Percentiles rank a stretch among this genome's conserved stretches.
phyloP scores from a whole-genome alignment of 2,113 vertebrate species.

The Pleuronectes platessa region DNA sequence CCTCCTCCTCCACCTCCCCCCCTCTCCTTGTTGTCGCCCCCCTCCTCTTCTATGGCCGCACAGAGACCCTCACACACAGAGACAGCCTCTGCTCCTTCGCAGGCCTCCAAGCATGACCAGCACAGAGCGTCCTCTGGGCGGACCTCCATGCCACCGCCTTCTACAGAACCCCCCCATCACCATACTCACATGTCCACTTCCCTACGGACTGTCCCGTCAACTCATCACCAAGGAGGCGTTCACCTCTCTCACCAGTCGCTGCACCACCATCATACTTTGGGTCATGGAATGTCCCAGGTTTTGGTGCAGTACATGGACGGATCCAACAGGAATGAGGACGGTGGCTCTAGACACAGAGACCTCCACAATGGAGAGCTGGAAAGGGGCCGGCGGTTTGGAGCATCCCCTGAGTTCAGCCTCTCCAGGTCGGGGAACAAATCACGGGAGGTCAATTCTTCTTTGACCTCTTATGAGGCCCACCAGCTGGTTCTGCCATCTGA shows the following conservation, averaged over 20 bases:
- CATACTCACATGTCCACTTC: constrained; percentile 83
- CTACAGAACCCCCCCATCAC: constrained; percentile 84
- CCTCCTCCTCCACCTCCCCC: constrained; percentile 87
- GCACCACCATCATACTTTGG: constrained; percentile 87
- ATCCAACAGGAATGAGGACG: constrained; percentile 85
- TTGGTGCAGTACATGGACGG: constrained; percentile 90
- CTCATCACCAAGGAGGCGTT: constrained; percentile 79
- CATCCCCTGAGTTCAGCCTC: constrained; percentile 65
- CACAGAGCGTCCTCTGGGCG: constrained; percentile 80
- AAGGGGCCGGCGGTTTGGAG: constrained; percentile 83
- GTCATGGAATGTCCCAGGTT: constrained; percentile 89
- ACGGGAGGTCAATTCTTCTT: constrained; percentile 64
- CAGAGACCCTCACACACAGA: constrained; percentile 81
- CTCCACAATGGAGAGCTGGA: constrained; percentile 93
- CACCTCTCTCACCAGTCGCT: constrained; percentile 84
- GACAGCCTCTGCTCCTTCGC: constrained; percentile 84
- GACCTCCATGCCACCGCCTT: constrained; percentile 85
- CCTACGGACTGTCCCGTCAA: constrained; percentile 84
- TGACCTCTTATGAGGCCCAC: constrained; percentile 86
- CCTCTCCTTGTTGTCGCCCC: constrained; percentile 82
- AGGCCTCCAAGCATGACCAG: constrained; percentile 85
- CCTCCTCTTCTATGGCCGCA: constrained; percentile 83
- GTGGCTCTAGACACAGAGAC: constrained; percentile 84
- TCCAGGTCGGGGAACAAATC: constrained; percentile 74
- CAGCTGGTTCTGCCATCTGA: constrained; percentile 89